Conservation (phyloP, 2,113 vertebrate species). For the Stigmatopora nigra region DNA sequence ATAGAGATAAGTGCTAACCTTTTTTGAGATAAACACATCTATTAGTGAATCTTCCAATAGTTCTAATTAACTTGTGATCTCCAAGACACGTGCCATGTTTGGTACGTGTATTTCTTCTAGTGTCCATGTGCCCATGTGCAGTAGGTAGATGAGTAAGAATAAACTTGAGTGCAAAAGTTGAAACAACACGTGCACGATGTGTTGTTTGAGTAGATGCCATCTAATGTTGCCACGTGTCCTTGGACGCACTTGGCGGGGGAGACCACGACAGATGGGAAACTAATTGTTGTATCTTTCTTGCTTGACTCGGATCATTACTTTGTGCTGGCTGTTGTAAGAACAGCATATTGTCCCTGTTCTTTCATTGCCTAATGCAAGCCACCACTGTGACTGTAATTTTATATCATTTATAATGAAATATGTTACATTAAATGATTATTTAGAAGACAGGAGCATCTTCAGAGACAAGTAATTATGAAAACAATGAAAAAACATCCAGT, state of each 20-base stretch:
- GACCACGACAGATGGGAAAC: neutral
- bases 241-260: constrained; percentile 7
- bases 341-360: neutral
- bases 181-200: constrained; percentile 24
- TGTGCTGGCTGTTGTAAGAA: neutral
- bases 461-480: neutral
- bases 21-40: neutral
- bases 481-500: neutral
- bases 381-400: neutral
- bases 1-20: neutral
- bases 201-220: neutral
- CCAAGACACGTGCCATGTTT: neutral
- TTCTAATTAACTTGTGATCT: constrained; percentile 20
- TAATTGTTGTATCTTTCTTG: constrained; percentile 1
- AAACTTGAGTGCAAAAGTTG: constrained; percentile 16
- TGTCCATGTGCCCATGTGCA: neutral
- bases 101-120: neutral
- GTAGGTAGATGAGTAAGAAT: constrained; percentile 21
- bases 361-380: neutral
- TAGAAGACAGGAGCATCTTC: neutral
- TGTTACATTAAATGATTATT: neutral
- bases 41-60: neutral
- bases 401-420: constrained; percentile 3
- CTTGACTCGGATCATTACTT: constrained; percentile 5
- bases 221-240: constrained; percentile 6